Percentiles rank a stretch among this genome's conserved stretches.
Conservation (phyloP, 2,113 vertebrate genomes). For the Petroica traversi region DNA sequence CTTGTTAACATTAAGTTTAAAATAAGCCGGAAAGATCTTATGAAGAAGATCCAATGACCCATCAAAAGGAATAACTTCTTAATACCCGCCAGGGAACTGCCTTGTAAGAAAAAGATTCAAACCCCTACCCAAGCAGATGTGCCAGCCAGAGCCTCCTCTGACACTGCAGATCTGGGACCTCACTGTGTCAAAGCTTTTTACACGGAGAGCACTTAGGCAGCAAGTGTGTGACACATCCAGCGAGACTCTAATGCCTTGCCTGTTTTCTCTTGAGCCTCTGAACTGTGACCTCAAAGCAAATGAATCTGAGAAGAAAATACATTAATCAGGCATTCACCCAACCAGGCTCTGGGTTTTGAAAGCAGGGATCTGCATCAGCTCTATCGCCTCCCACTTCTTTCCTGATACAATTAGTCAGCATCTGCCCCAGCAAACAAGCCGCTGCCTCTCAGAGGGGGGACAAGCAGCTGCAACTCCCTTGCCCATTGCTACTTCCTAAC, state of each 20-base stretch:
- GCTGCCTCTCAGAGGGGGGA: neutral
- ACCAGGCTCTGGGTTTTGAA: neutral
- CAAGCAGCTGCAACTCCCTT: neutral
- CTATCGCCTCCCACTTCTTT: neutral
- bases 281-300: constrained; percentile 45
- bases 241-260: neutral
- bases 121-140: neutral
- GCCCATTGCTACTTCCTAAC: neutral
- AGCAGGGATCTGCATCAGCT: constrained; percentile 29
- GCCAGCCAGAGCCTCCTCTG: neutral
- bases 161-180: neutral
- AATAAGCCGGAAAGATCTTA: neutral
- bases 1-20: neutral
- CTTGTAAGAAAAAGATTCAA: neutral
- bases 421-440: neutral
- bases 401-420: constrained; percentile 31
- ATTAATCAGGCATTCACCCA: constrained; percentile 12
- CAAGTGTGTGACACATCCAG: neutral
- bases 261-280: constrained; percentile 15
- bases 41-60: neutral
- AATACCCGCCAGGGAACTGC: neutral
- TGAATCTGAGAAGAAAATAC: constrained; percentile 43
- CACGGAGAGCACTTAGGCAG: neutral
- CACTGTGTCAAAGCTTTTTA: neutral
- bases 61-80: neutral